Conservation (phyloP, 92 coral and sea anemone genomes). For the Parazoanthus atlanticus region DNA sequence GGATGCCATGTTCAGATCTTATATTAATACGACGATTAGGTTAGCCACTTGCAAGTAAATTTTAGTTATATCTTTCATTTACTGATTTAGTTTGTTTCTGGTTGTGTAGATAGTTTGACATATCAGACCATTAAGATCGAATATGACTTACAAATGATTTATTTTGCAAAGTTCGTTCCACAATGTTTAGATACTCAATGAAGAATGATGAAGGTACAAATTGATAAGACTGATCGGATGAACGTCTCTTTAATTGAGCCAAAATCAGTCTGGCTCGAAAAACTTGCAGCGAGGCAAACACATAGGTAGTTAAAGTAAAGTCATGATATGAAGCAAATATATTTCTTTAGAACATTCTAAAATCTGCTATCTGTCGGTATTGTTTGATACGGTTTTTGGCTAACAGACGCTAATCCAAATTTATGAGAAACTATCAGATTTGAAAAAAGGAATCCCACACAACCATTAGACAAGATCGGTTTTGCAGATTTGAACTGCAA, state of each 20-base stretch:
- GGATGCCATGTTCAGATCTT: too few relatives aligned
- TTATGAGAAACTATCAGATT: background rate
- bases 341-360: background rate
- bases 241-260: background rate
- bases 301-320: background rate
- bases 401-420: background rate
- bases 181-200: background rate
- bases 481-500: background rate
- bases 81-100: background rate
- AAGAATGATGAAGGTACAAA: background rate
- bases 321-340: background rate
- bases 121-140: background rate
- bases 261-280: slow-evolving; percentile 24
- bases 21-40: too few relatives aligned
- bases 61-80: background rate
- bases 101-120: background rate
- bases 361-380: background rate
- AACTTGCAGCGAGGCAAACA: background rate
- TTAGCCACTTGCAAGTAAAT: background rate
- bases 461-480: background rate
- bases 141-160: background rate
- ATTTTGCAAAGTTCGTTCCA: background rate
- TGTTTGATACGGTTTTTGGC: background rate
- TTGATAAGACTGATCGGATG: background rate
- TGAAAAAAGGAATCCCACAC: background rate